phyloP scores from a whole-genome alignment of 2,888 invertebrate genomes.

The Epirrhoe tristata region DNA sequence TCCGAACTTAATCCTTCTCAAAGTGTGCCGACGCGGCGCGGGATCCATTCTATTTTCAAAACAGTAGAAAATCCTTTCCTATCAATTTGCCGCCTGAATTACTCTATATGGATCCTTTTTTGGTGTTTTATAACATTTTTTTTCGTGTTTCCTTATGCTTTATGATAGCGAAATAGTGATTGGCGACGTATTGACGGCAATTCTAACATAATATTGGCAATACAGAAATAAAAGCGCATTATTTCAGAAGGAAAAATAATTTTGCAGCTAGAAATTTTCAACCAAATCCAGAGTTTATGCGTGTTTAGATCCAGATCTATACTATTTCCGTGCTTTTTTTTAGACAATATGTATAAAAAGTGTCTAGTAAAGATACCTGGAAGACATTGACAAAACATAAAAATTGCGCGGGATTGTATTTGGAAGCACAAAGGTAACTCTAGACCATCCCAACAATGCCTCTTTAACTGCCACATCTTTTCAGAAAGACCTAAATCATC shows the following conservation, averaged over 20 bases:
- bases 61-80: constrained; percentile 83
- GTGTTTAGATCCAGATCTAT: too few relatives aligned
- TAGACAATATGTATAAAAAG: too few relatives aligned
- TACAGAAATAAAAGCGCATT: constrained; percentile 18
- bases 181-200: constrained; percentile 35
- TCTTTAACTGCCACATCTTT: constrained; percentile 44
- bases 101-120: constrained; percentile 65
- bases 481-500: constrained; percentile 59
- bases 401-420: constrained; percentile 21
- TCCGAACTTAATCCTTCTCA: constrained; percentile 77
- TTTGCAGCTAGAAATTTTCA: background rate
- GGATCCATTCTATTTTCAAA: constrained; percentile 71
- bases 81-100: constrained; percentile 81
- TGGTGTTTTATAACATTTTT: constrained; percentile 70
- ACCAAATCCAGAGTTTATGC: too few relatives aligned
- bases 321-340: too few relatives aligned
- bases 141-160: constrained; percentile 50
- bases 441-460: constrained; percentile 41
- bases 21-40: constrained; percentile 68
- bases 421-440: constrained; percentile 45
- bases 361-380: background rate
- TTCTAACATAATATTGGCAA: constrained; percentile 38
- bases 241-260: background rate
- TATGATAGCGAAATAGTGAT: constrained; percentile 45
- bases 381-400: constrained; percentile 16